Base-by-base conservation (phyloP, 1,140 invertebrate species). In the Aphelinus atriplicis region DNA sequence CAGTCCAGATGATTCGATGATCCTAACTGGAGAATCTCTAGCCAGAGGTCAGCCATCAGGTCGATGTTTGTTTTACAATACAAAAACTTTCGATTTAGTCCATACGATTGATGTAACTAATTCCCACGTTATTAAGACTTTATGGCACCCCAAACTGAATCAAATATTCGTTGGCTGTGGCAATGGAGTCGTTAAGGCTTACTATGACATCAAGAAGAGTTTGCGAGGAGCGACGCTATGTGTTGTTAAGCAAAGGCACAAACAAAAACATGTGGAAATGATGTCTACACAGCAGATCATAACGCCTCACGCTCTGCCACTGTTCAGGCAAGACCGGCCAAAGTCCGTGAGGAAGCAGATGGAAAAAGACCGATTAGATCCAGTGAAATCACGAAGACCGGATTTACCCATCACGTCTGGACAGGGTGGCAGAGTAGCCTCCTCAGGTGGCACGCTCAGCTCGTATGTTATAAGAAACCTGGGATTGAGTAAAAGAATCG, bases 81-180 rank as follows among this genome's bases (percentile, higher is more conserved):
- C 92, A 3, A 92, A 93, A 60, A 95, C 91, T 0, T 96, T 97
- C 79, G 89, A 96, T 56, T 74, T 91, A n/a, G 88, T 94, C 0
- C 90, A 93, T 55, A 90, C 94, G 74, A 92, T 98, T 57, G 88
- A 91, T 57, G 93, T 96, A 7, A 90, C 92, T 0, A 90, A 94
- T 80, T 94, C 95, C 0, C 94, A 96, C 83, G 92, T 97, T 0
- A 95, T 99, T 48, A 94, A 97, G 82, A 92, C 93, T 3, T 83
- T 95, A 1, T 99, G 98, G 98, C 98, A 99, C 89, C 95, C 98
- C 0, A 97, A 97, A 86, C 86, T 99, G 1, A 99, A 99, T 86
- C 98, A 99, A 83, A 93, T 99, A 74, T 95, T 99, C 74, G 92
- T 97, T 7, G 95, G 97, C 1, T 95, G 95, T 81, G 96, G 95